Percentiles rank a stretch among this genome's conserved stretches.
These are phyloP conservation scores for Erynnis tages DNA, from an alignment of 2,888 invertebrate genomes.

Conservation along the genomic window DNA sequence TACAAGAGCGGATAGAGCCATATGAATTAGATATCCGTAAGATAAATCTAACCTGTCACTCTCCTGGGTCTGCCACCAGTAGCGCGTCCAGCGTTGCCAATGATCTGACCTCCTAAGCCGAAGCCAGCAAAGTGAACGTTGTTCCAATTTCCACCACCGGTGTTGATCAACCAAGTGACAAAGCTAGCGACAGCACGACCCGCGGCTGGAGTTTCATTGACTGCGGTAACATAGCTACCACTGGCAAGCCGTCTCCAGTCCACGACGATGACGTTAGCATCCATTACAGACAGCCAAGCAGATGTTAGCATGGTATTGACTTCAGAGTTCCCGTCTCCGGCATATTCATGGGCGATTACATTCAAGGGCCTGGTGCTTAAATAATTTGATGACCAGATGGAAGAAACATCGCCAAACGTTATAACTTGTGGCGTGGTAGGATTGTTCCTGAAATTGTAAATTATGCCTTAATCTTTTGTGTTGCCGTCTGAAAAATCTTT, in stretches of 20 bases:
- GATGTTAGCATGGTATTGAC: conserved; percentile 49
- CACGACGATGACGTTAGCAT: conserved; percentile 42
- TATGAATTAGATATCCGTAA: too few relatives aligned
- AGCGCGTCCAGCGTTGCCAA: conserved; percentile 45
- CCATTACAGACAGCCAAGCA: conserved; percentile 51
- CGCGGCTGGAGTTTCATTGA: conserved; percentile 44
- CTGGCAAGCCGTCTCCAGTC: conserved; percentile 36
- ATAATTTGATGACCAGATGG: conserved; percentile 43
- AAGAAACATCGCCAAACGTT: conserved; percentile 37
- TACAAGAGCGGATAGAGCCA: too few relatives aligned
- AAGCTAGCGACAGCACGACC: conserved; percentile 54
- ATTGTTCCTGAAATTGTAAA: conserved; percentile 18
- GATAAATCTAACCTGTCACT: conserved; percentile 41
- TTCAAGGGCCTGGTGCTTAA: conserved; percentile 37
- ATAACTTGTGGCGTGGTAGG: conserved; percentile 39
- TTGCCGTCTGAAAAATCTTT: too few relatives aligned
- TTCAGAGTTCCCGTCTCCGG: conserved; percentile 37
- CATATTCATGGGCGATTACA: conserved; percentile 49
- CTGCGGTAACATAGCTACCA: conserved; percentile 31
- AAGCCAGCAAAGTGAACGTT: conserved; percentile 60
- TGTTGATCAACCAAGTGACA: conserved; percentile 51
- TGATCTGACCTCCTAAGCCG: conserved; percentile 58
- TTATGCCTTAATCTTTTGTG: background rate
- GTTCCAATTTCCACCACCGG: conserved; percentile 53
- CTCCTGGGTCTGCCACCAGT: conserved; percentile 35